These are phyloP conservation scores for Petrosia ficiformis DNA, from an alignment of 37 sponge, comb jelly and placozoan genomes.

Conservation along the genomic window DNA sequence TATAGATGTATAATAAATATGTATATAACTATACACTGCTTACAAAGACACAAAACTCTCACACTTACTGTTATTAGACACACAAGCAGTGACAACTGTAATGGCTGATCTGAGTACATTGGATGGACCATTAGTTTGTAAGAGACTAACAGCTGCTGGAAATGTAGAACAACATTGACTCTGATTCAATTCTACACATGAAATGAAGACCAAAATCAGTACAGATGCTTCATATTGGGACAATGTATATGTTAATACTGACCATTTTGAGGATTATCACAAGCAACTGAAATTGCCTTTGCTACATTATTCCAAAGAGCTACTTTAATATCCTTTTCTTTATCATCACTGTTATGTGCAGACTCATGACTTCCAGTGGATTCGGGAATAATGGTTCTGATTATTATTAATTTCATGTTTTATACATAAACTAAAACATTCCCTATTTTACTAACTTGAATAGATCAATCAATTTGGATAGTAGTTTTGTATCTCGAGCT, in stretches of 20 bases:
- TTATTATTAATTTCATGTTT: no score
- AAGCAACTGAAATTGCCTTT: not conserved
- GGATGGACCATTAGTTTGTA: no score
- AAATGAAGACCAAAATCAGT: no score
- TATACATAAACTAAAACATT: no score
- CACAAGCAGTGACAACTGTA: conserved; percentile 29
- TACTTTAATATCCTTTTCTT: no score
- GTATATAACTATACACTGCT: no score
- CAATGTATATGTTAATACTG: not conserved
- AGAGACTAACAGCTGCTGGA: conserved; percentile 45
- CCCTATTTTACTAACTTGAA: conserved; percentile 70
- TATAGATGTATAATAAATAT: no score
- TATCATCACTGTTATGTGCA: not conserved
- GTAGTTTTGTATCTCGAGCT: conserved; percentile 25
- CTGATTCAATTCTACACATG: conserved; percentile 46
- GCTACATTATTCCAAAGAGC: not conserved
- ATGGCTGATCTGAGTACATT: conserved; percentile 14
- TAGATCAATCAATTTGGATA: conserved; percentile 25
- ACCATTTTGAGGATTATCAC: conserved; percentile 76
- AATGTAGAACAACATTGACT: conserved; percentile 7
- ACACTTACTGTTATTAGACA: conserved; percentile 41
- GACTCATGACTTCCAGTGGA: no score
- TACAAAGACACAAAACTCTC: no score
- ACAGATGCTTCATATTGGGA: not conserved
- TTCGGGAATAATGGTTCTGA: no score